Base-by-base conservation (phyloP, 2,888 invertebrate species). In the Amiota mariae region DNA sequence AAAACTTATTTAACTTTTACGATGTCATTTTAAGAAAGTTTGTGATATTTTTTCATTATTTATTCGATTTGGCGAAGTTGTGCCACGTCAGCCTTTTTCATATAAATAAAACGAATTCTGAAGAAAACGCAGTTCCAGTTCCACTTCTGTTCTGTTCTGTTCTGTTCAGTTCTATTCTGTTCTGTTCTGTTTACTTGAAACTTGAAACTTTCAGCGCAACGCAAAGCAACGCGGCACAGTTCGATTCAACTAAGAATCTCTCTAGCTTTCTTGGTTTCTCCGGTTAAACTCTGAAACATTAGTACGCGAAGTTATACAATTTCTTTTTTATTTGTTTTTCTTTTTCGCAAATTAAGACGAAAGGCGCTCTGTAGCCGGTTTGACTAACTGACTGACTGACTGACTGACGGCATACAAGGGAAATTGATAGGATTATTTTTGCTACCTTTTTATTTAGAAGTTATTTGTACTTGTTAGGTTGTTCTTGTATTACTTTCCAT, bases 11-110 rank as follows among this genome's bases (percentile, higher is more conserved):
- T 84, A 82, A 85, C 77, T 84, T 84, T 82, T 84, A 77, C 82
- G 82, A 81, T 81, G 85, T 84, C 85, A 82, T 85, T 83, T 61
- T 81, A 76, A 74, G 71, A 77, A 83, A 85, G 84, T 85, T 84
- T 84, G 80, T 78, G 81, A 81, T 81, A 83, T 82, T 85, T 80
- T 63, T 84, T 84, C 79, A 79, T 82, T 81, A 77, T 63, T 63
- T 63, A 63, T 63, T 63, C 20, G 63, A 63, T 36, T 63, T 46
- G 10, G 13, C 13, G 59, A 20, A 61, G 63, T 63, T 20, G 12
- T 20, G 11, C 61, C 13, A 61, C 24, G 61, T 63, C 63, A 63
- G 63, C 24, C 13, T 36, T 24, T 63, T 63, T 63, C n/a, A 13
- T 63, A 63, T 63, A 63, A 63, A 63, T 63, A 63, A 63, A 36